A percentile compares a stretch with the other conserved stretches of the same genome.
Evolutionary conservation across 2,113 vertebrate genomes (phyloP).

Genomic region (Myanophis thanlyinensis): DNA sequence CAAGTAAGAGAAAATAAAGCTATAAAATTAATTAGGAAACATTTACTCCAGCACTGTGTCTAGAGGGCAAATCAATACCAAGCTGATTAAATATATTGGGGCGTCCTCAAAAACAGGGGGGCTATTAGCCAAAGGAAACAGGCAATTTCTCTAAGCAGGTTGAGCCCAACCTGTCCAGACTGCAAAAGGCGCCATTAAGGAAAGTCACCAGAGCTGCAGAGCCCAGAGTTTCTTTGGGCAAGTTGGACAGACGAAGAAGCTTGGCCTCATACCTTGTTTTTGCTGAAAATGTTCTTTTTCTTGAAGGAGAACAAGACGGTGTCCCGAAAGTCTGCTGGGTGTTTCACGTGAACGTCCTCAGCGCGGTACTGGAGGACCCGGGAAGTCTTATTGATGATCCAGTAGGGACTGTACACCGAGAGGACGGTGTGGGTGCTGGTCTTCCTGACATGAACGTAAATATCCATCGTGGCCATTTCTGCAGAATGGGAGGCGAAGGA

Average conservation of each 20-base stretch:
- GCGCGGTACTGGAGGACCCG: constrained; percentile 91
- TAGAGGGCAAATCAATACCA: not conserved
- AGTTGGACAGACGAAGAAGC: not conserved
- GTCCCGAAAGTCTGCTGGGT: constrained; percentile 88
- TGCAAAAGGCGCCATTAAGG: not conserved
- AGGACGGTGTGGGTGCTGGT: constrained; percentile 71
- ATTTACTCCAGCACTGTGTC: not conserved
- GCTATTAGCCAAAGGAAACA: not conserved
- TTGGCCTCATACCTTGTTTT: constrained; percentile 83
- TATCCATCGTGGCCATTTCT: constrained; percentile 69
- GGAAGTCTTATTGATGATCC: constrained; percentile 97
- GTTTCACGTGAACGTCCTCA: constrained; percentile 86
- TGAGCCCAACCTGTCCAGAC: not conserved
- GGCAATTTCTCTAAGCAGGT: not conserved
- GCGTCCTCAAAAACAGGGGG: not conserved
- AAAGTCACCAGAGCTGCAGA: not conserved
- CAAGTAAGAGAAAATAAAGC: not conserved
- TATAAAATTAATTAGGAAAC: not conserved
- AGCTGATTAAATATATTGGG: not conserved
- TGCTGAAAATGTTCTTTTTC: constrained; percentile 93
- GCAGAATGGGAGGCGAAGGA: constrained; percentile 74
- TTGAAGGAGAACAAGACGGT: constrained; percentile 92
- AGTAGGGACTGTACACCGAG: constrained; percentile 91
- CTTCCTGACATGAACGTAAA: constrained; percentile 74
- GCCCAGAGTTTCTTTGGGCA: not conserved